These are phyloP conservation scores for Meandrusa payeni DNA, from an alignment of 2,888 invertebrate genomes.

Conservation along the genomic window DNA sequence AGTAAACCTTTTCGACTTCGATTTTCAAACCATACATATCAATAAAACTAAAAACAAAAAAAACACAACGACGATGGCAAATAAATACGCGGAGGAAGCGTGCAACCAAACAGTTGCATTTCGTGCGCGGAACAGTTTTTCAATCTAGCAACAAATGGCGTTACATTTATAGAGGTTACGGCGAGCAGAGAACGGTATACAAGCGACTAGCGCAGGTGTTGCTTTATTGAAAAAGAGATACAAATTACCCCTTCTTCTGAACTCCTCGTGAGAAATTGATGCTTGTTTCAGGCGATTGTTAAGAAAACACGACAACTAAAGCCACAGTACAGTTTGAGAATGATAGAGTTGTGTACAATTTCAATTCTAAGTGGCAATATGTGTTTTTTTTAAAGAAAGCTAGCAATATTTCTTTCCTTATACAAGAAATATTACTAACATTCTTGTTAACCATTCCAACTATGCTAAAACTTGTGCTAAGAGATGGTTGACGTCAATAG, in stretches of 20 bases:
- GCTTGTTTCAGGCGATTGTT: constrained; percentile 3
- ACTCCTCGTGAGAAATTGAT: constrained; percentile 60
- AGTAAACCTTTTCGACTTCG: too few relatives aligned
- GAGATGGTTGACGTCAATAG: too few relatives aligned
- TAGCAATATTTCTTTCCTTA: too few relatives aligned
- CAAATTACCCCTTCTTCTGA: constrained; percentile 67
- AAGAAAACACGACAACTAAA: background rate
- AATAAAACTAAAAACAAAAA: constrained; percentile 28
- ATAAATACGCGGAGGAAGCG: constrained; percentile 35
- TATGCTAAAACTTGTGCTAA: too few relatives aligned
- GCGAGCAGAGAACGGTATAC: constrained; percentile 61
- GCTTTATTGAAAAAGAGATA: constrained; percentile 77
- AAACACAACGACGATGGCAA: constrained; percentile 29
- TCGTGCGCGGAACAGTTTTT: constrained; percentile 65
- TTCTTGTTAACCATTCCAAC: too few relatives aligned
- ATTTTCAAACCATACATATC: too few relatives aligned
- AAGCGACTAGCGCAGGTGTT: constrained; percentile 72
- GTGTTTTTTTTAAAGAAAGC: too few relatives aligned
- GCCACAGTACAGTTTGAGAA: too few relatives aligned
- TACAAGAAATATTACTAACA: too few relatives aligned
- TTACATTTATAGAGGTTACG: constrained; percentile 73
- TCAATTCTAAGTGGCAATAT: too few relatives aligned
- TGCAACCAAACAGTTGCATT: constrained; percentile 55
- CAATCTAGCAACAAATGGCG: constrained; percentile 74
- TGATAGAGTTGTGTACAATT: too few relatives aligned